Conservation (phyloP, 2,797 vertebrate genomes). For the Dryobates pubescens region DNA sequence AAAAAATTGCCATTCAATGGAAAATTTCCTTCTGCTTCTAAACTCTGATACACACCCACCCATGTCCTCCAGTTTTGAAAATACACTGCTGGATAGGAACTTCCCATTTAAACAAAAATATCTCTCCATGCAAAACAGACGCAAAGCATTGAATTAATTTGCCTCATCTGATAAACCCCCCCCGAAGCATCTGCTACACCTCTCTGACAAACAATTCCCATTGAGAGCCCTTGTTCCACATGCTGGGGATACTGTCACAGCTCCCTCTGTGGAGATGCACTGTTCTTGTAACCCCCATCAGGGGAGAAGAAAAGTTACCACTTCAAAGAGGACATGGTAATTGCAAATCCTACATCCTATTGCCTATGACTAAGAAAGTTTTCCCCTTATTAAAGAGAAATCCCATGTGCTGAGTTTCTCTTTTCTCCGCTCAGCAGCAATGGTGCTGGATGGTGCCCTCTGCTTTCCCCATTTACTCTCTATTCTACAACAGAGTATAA, state of each 20-base stretch:
- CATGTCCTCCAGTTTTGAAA: neutral
- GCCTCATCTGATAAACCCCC: neutral
- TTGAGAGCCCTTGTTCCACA: neutral
- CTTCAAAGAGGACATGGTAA: accelerated
- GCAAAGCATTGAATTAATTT: neutral
- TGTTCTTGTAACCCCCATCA: neutral
- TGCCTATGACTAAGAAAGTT: neutral
- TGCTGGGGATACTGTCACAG: accelerated
- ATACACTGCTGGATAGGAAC: neutral
- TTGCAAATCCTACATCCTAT: neutral
- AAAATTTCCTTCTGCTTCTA: neutral
- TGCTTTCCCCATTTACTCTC: neutral
- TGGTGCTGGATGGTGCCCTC: neutral
- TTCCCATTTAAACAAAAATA: neutral
- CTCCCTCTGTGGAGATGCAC: neutral
- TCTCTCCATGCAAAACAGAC: neutral
- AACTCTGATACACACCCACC: neutral
- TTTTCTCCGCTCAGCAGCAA: neutral
- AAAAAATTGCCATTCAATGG: accelerated
- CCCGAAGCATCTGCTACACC: neutral
- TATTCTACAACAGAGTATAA: neutral
- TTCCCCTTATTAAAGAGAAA: neutral
- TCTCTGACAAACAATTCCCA: neutral
- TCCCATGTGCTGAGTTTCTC: neutral
- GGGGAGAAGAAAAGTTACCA: neutral